Base-by-base conservation (phyloP, 1,140 invertebrate species). In the Lasioglossum albipes region DNA sequence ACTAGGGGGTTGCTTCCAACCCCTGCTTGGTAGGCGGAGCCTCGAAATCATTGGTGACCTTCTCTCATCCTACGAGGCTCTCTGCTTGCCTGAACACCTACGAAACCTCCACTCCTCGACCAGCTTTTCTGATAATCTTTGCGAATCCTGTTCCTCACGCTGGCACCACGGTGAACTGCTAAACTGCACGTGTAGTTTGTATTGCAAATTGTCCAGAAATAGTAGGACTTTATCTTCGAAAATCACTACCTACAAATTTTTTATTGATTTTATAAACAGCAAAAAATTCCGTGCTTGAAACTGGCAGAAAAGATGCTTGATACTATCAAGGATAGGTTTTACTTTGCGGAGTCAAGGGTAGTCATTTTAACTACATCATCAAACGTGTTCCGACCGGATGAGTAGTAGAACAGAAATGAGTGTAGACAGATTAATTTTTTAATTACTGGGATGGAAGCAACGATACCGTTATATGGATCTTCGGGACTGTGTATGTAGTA, bases 21-120 rank as follows among this genome's bases (percentile, higher is more conserved):
- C 81, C 75, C 70, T 75, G 52, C 73, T 75, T 54, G 77, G 86
- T 87, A 84, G 90, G 90, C 89, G 89, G 89, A 75, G 90, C 87
- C 52, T 79, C 72, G 71, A 76, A 89, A 68, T 84, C 84, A 87
- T 87, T 87, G 85, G 85, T 76, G 78, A 86, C 74, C 75, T 62
- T 74, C 81, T 66, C 76, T 79, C 70, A 52, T 75, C 42, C 54
- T 31, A 22, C 41, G n/a, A 36, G 52, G 65, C 42, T 52, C 61
- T 22, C 41, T 69, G 12, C 54, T 52, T 68, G 36, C 20, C 57
- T 75, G 57, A 80, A 79, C 77, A 74, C 62, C 77, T 78, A 78
- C 57, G 68, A 71, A 36, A 66, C 62, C 52, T 73, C 49, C 49
- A 75, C 72, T 68, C n/a, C 45, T 45, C 49, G 54, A n/a, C 20